phyloP scores from a whole-genome alignment of 37 sponge, comb jelly and placozoan species.

The Aplysina aerophoba region DNA sequence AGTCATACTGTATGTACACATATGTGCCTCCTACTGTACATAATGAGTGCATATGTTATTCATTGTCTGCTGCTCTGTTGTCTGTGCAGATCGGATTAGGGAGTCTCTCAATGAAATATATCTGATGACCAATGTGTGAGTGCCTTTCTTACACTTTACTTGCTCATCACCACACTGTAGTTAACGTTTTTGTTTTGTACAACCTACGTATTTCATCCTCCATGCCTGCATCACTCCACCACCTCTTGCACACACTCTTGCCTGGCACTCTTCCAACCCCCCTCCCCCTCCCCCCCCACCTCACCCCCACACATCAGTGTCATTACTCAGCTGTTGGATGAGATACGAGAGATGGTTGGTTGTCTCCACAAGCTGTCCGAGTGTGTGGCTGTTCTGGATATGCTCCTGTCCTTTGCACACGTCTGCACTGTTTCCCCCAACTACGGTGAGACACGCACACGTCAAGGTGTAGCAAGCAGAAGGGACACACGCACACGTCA shows the following conservation, averaged over 20 bases:
- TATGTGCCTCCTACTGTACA: no score
- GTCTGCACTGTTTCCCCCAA: conserved; percentile 81
- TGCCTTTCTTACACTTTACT: not conserved
- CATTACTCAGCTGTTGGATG: conserved; percentile 68
- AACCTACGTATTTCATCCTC: no score
- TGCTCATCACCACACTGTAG: no score
- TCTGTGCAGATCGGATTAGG: conserved; percentile 71
- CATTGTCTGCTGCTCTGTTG: not conserved
- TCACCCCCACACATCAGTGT: conserved; percentile 55
- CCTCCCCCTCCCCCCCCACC: not conserved
- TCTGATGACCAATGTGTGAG: conserved; percentile 89
- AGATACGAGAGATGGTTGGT: conserved; percentile 77
- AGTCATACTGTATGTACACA: no score
- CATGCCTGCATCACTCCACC: not conserved
- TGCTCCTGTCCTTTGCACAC: conserved; percentile 93
- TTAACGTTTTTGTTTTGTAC: no score
- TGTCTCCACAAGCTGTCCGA: conserved; percentile 96
- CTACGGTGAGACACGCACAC: conserved; percentile 65
- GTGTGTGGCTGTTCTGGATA: conserved; percentile 93
- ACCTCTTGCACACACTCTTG: not conserved
- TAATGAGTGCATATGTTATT: not conserved
- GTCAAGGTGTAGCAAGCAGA: no score
- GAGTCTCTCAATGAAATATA: conserved; percentile 95
- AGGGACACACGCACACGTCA: not conserved
- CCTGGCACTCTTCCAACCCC: not conserved